A percentile compares a stretch with the other conserved stretches of the same genome.
Conservation (phyloP, 1,140 invertebrate species). For the Drosophila nasuta region DNA sequence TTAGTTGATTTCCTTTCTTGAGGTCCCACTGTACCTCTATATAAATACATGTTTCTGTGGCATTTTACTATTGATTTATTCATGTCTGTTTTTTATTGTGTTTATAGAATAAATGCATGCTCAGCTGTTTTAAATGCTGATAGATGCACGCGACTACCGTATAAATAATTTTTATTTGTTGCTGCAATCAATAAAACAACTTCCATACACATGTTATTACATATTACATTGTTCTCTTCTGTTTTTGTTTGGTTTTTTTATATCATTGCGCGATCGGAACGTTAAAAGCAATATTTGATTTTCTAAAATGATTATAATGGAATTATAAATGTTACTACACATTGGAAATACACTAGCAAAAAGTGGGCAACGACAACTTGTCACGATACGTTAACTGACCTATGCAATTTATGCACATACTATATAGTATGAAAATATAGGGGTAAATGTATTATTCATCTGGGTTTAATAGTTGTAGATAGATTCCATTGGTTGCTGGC, state of each 20-base stretch:
- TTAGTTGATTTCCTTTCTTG: too few relatives aligned
- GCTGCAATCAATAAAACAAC: conserved; percentile 31
- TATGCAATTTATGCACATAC: conserved; percentile 4
- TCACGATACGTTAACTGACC: conserved; percentile 7
- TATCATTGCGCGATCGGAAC: conserved; percentile 16
- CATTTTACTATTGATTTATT: conserved; percentile 10
- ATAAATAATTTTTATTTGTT: conserved; percentile 22
- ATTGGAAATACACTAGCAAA: neutral
- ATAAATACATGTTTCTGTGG: conserved; percentile 1
- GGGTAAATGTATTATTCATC: neutral
- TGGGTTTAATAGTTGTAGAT: neutral
- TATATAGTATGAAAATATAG: neutral
- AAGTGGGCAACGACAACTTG: neutral
- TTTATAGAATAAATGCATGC: conserved; percentile 21
- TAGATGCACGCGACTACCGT: conserved; percentile 26
- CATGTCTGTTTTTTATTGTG: conserved; percentile 4
- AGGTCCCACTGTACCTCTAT: neutral
- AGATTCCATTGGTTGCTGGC: neutral
- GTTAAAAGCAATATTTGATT: conserved; percentile 10
- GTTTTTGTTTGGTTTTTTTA: conserved; percentile 5
- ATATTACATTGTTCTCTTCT: conserved; percentile 6
- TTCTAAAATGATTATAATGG: conserved; percentile 3
- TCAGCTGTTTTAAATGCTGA: conserved; percentile 40
- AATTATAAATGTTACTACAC: neutral
- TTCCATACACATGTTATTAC: neutral